Percentiles rank a stretch among this genome's conserved stretches.
Evolutionary conservation across 2,888 invertebrate species (phyloP).

Genomic region (Phengaris alcon): DNA sequence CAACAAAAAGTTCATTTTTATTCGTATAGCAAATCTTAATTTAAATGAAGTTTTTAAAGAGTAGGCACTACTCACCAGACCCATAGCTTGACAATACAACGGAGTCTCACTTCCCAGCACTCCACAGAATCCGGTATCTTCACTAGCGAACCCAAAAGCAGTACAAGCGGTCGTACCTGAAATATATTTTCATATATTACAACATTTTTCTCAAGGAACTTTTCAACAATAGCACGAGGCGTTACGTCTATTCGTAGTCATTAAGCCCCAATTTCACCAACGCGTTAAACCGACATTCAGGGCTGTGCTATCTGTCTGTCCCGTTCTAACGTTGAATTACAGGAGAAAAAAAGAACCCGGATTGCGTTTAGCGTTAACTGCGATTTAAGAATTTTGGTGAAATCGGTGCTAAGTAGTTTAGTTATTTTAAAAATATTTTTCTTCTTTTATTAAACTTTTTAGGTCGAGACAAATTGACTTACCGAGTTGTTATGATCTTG

Average conservation of each 20-base stretch:
- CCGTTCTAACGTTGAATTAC: too few relatives aligned
- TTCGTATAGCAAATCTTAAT: background rate
- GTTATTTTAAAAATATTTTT: too few relatives aligned
- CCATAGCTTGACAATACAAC: slow-evolving; percentile 93
- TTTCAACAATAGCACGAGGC: background rate
- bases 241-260: background rate
- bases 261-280: background rate
- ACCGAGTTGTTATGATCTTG: slow-evolving; percentile 76
- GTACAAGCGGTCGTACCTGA: slow-evolving; percentile 91
- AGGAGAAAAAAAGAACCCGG: too few relatives aligned
- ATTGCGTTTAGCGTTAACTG: too few relatives aligned
- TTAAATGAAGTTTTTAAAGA: background rate
- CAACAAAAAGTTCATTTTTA: slow-evolving; percentile 18
- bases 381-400: too few relatives aligned
- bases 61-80: slow-evolving; percentile 59
- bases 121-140: slow-evolving; percentile 91
- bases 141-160: slow-evolving; percentile 90
- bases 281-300: too few relatives aligned
- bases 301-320: too few relatives aligned
- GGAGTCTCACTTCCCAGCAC: slow-evolving; percentile 95
- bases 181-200: slow-evolving; percentile 28
- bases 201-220: background rate
- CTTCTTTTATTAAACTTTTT: too few relatives aligned
- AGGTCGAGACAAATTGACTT: slow-evolving; percentile 37
- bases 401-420: too few relatives aligned